phyloP scores from a whole-genome alignment of 2,888 invertebrate genomes.

The Dicranocentrus wangi region DNA sequence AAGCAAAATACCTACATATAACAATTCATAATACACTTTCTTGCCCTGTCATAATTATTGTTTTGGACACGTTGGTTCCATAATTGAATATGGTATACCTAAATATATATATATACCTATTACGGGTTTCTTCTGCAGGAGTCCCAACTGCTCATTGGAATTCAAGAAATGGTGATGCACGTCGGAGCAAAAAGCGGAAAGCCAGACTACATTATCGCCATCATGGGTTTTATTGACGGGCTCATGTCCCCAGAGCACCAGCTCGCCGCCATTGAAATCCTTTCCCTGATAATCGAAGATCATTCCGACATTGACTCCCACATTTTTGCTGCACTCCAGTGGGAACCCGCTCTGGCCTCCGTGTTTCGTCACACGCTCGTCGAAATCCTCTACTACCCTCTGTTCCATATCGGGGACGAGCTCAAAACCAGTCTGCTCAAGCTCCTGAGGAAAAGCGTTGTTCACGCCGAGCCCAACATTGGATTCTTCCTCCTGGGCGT shows the following conservation, averaged over 20 bases:
- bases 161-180: constrained; percentile 88
- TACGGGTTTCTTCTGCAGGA: no score
- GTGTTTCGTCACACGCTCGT: constrained; percentile 68
- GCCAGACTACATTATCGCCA: constrained; percentile 85
- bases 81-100: no score
- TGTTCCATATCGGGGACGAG: constrained; percentile 61
- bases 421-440: constrained; percentile 83
- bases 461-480: constrained; percentile 87
- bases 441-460: constrained; percentile 83
- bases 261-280: constrained; percentile 68
- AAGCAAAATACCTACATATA: neutral
- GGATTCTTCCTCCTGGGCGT: constrained; percentile 92
- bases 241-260: constrained; percentile 50
- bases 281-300: constrained; percentile 62
- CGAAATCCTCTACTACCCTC: constrained; percentile 61
- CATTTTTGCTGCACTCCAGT: constrained; percentile 64
- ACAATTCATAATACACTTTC: no score
- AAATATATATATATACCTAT: no score
- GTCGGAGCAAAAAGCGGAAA: constrained; percentile 84
- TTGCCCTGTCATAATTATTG: no score
- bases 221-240: constrained; percentile 78
- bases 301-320: constrained; percentile 68
- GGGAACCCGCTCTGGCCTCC: constrained; percentile 61
- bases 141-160: constrained; percentile 81
- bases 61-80: no score